Base-by-base conservation (phyloP, 2,888 invertebrate species). In the Calephelis perditalis region DNA sequence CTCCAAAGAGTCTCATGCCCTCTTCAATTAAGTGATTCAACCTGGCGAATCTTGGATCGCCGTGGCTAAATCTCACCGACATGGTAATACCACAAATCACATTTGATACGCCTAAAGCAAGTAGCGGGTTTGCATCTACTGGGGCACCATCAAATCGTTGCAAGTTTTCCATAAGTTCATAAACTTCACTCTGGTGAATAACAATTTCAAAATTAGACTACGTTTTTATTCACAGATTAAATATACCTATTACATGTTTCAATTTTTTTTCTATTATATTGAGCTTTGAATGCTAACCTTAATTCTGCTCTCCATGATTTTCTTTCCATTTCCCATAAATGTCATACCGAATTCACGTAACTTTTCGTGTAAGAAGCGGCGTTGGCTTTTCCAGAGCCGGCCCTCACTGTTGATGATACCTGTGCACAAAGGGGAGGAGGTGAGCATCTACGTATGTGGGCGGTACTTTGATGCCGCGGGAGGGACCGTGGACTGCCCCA, bases 321-420 rank as follows among this genome's bases (percentile, higher is more conserved):
- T 94, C 80, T 95, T 95, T 68, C 96, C 95, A 68, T 93, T 93
- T 59, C 96, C 96, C 86, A 95, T 92, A 81, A 95, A 95, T 62
- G 96, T 96, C 95, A 97, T 96, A 59, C 97, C 97, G 73, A 97
- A 96, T 71, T 94, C 94, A 26, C 97, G 92, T 2, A 97, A 91
- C 71, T 96, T 95, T 70, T 96, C 95, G 78, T 97, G 97, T 59
- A 97, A 91, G 85, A 97, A 98, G 68, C 95, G 93, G 63, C 97
- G 92, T 79, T 98, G 97, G 73, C 95, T 96, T 82, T 96, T 97
- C 98, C 98, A 98, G 72, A 97, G 89, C 69, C 94, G 94, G 65
- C 97, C 97, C 70, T 96, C 96, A 72, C 96, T 95, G 83, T 98
- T 97, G 76, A 97, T 94, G 71, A 98, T 95, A 71, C 98, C 98